A percentile compares a stretch with the other conserved stretches of the same genome.
These are phyloP conservation scores for Dryobotodes eremita DNA, from an alignment of 2,888 invertebrate genomes.

Conservation along the genomic window DNA sequence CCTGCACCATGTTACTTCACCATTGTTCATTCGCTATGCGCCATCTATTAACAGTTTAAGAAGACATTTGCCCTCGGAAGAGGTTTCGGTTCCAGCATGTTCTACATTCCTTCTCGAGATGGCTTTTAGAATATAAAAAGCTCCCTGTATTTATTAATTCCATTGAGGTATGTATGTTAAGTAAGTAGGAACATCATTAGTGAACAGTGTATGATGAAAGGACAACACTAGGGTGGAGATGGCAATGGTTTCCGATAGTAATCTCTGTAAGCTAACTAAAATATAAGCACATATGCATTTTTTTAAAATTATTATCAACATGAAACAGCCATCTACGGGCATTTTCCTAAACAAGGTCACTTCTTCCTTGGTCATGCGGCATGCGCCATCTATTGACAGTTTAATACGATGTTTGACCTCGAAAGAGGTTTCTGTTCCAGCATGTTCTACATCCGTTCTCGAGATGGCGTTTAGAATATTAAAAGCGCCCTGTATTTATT, in stretches of 20 bases:
- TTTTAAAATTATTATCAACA: background rate
- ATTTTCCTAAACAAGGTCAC: background rate
- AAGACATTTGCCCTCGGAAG: accelerated
- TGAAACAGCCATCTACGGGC: conserved; percentile 5
- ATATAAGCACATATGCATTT: background rate
- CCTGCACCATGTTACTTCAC: background rate
- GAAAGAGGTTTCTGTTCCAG: background rate
- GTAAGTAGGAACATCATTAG: background rate
- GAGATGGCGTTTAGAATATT: conserved; percentile 21
- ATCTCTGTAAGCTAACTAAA: background rate
- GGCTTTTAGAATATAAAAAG: background rate
- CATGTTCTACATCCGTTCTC: background rate
- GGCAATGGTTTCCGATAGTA: background rate
- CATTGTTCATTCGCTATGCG: background rate
- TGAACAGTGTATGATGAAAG: background rate
- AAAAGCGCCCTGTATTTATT: background rate
- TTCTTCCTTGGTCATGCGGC: background rate
- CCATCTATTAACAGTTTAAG: conserved; percentile 16
- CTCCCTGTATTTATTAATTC: background rate
- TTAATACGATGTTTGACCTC: background rate
- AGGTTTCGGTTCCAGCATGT: background rate
- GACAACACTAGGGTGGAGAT: background rate
- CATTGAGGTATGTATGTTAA: too few species aligned
- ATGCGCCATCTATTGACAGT: conserved; percentile 19
- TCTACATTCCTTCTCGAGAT: conserved; percentile 10